Conservation (phyloP, 2,888 invertebrate genomes). For the Amphipoea lucens region DNA sequence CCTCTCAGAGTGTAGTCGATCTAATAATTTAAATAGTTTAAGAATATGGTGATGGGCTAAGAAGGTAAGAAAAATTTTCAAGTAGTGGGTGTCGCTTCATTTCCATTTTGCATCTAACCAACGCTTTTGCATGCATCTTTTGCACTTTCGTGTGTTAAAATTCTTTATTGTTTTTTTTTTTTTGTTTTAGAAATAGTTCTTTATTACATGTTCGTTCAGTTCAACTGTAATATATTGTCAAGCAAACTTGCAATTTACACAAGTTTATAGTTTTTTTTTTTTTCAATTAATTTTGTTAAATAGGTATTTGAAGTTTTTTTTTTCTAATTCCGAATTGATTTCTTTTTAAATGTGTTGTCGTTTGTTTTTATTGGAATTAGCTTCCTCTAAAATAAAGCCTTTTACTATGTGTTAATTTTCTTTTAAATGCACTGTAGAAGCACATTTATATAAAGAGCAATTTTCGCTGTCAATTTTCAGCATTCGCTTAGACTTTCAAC, state of each 20-base stretch:
- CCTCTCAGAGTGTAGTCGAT: constrained; percentile 66
- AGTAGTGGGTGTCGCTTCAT: constrained; percentile 74
- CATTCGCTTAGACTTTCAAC: not conserved
- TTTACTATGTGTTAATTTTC: constrained; percentile 55
- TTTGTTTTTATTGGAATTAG: constrained; percentile 52
- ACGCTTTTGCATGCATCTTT: constrained; percentile 53
- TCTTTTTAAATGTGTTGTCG: constrained; percentile 51
- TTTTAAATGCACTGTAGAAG: constrained; percentile 46
- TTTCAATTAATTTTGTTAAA: constrained; percentile 12
- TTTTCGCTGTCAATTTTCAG: not conserved
- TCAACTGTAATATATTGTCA: constrained; percentile 1
- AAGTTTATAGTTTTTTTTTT: constrained; percentile 3
- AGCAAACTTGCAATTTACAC: constrained; percentile 6
- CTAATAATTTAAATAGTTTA: constrained; percentile 74
- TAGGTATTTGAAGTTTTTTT: not conserved
- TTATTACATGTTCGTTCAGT: constrained; percentile 5
- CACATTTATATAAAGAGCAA: constrained; percentile 9
- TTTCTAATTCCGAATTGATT: constrained; percentile 20
- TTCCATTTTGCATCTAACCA: constrained; percentile 74
- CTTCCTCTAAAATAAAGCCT: constrained; percentile 39
- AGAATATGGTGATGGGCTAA: constrained; percentile 83
- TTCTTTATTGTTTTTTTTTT: constrained; percentile 5
- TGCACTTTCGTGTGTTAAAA: constrained; percentile 42
- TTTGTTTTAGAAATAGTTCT: not conserved
- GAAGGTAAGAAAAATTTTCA: constrained; percentile 82